Percentiles rank a stretch among this genome's conserved stretches.
Evolutionary conservation across 2,113 vertebrate species (phyloP).

Genomic region (Phrynosoma blainvillii): DNA sequence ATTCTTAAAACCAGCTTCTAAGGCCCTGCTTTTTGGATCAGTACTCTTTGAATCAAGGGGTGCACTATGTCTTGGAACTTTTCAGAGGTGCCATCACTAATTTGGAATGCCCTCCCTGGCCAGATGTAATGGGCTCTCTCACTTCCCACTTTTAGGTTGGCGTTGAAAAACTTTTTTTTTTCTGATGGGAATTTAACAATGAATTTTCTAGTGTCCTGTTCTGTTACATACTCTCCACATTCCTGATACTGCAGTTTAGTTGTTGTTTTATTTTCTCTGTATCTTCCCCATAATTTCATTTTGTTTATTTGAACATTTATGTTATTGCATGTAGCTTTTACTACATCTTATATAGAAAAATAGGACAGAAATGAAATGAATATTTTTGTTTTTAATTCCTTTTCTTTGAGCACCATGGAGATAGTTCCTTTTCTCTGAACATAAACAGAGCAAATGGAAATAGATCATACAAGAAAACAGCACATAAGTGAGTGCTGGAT

Average conservation of each 20-base stretch:
- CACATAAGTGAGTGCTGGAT: background rate
- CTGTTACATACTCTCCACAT: background rate
- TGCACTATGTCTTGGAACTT: background rate
- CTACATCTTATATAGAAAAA: background rate
- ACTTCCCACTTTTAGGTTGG: background rate
- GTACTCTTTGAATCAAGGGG: too few relatives aligned
- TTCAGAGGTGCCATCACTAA: background rate
- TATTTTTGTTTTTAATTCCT: background rate
- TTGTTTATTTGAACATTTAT: background rate
- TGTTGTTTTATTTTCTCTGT: background rate
- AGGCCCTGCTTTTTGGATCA: too few relatives aligned
- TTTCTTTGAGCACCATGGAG: background rate
- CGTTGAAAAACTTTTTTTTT: background rate
- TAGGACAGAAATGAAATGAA: background rate
- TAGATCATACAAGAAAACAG: background rate
- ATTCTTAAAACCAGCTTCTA: too few relatives aligned
- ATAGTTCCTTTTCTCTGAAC: background rate
- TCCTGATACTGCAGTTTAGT: background rate
- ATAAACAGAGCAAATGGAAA: constrained; percentile 7
- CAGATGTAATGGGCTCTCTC: background rate
- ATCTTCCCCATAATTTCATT: background rate
- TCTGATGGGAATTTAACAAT: background rate
- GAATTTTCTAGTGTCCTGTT: background rate
- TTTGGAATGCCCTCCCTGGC: background rate
- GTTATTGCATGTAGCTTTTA: background rate